Evolutionary conservation across 1,140 invertebrate genomes (phyloP), one percentile per base, ranked within the genome.

Genomic region (Condylostylus longicornis): DNA sequence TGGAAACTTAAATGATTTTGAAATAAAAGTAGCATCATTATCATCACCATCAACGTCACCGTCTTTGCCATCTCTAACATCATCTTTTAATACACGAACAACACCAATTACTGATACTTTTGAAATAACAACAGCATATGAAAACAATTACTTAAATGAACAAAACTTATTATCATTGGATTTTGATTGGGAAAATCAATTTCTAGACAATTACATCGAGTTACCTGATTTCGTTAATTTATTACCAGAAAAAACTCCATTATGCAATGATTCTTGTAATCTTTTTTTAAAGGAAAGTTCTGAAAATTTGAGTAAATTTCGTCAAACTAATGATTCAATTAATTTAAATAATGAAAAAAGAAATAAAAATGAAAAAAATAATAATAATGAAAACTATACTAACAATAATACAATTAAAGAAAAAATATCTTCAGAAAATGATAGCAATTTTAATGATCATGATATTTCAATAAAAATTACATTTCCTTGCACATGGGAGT

Each of bases 401-500:
- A n/a, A 25, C 7, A 25, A n/a, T n/a, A 7, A 25, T n/a, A n/a
- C 7, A n/a, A n/a, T 8, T 3, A n/a, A 13, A 25, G 23, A 7
- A 7, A n/a, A n/a, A 12, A 30, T 18, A 5, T 7, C 12, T 5
- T 33, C 1, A 3, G 19, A 6, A 7, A 14, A 22, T 10, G n/a
- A 15, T 8, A 21, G 17, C 18, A 25, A 34, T n/a, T 10, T 9
- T 15, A 2, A 15, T 6, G 21, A 37, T 15, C 19, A 35, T 22
- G 9, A 15, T 15, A 9, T 32, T 35, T 10, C 12, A 22, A 18
- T 20, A 22, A 14, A 35, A 35, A 35, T 6, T 5, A 20, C 64
- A 4, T 75, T 70, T 47, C 58, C 67, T 4, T 77, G 74, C 58
- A 70, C 71, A 4, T 70, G 71, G 23, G 54, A 59, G 14, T 66